Evolutionary conservation across 2,797 vertebrate species (phyloP), one percentile per base, ranked within the genome.

Genomic region (Chaunax sp.): DNA sequence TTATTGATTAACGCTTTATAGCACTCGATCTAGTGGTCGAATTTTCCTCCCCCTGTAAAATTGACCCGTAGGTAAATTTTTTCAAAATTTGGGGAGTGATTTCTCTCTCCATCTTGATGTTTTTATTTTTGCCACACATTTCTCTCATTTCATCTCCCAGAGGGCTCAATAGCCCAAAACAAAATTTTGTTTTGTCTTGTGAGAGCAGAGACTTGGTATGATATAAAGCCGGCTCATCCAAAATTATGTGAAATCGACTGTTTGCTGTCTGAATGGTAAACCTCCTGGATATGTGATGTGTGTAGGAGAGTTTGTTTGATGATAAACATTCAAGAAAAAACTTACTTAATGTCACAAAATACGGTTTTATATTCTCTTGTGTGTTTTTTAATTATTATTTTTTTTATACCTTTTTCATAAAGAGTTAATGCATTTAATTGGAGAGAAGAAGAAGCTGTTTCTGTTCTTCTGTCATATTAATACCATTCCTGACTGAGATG

Each of bases 151-250:
- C 50, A 30, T 79, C 52, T 64, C 43, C 23, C 38, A 2, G 19
- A 75, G 46, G 1, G 6, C 3, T 30, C 40, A 1, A 38, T 37
- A 0, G 67, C 76, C 57, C 37, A 52, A 10, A 77, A 72, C 26
- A 35, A 73, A 75, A 62, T 15, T 20, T 44, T 45, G 12, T 13
- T 30, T 1, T n/a, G 22, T 40, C 56, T 60, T 35, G 52, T 56
- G 45, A 49, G 35, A 26, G 63, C 19, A 9, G 61, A 40, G 55
- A 63, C 64, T 79, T 60, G 3, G 68, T 79, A 65, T 67, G 68
- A 80, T 22, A n/a, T n/a, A n/a, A n/a, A n/a, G 64, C 54, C 62
- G 50, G 70, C 77, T 75, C 70, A 69, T 72, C 75, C 64, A 63
- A 46, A 77, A 64, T 57, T 60, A 50, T 66, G 60, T 41, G 51